Evolutionary conservation across 2,888 invertebrate species (phyloP).

Genomic region (Blomia tropicalis): DNA sequence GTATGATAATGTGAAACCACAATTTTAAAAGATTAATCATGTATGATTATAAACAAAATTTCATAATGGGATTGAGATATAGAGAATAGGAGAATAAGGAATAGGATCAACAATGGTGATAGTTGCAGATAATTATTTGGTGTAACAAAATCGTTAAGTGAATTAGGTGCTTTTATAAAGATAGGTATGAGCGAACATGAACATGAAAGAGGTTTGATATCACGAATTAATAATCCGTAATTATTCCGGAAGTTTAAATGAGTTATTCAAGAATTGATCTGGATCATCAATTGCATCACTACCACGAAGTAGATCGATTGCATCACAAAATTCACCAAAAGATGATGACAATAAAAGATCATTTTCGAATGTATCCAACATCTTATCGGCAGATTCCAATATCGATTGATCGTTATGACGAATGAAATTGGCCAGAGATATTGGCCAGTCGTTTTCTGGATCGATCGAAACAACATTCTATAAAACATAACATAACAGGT

Average conservation of each 20-base stretch:
- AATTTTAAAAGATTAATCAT: too few species aligned
- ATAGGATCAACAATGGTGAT: too few species aligned
- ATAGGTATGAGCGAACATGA: too few species aligned
- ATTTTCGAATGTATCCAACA: slow-evolving; percentile 64
- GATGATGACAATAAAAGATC: slow-evolving; percentile 76
- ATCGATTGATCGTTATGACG: slow-evolving; percentile 80
- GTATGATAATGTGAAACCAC: too few species aligned
- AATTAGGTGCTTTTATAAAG: too few species aligned
- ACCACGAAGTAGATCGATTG: slow-evolving; percentile 45
- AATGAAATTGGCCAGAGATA: slow-evolving; percentile 74
- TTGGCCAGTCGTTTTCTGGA: slow-evolving; percentile 50
- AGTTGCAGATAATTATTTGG: too few species aligned
- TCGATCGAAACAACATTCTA: slow-evolving; percentile 17
- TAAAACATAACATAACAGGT: slow-evolving; percentile 17
- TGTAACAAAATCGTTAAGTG: too few species aligned
- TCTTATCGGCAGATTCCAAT: slow-evolving; percentile 66
- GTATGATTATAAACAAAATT: too few species aligned
- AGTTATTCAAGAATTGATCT: slow-evolving; percentile 11
- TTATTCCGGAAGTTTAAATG: slow-evolving; percentile 1
- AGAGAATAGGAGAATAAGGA: too few species aligned
- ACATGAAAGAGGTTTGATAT: too few species aligned
- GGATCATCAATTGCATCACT: slow-evolving; percentile 16
- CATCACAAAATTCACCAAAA: slow-evolving; percentile 82
- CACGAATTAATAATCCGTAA: too few species aligned
- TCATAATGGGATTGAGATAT: too few species aligned